Base-by-base conservation (phyloP, 1,140 invertebrate genomes). In the Cyclina sinensis region DNA sequence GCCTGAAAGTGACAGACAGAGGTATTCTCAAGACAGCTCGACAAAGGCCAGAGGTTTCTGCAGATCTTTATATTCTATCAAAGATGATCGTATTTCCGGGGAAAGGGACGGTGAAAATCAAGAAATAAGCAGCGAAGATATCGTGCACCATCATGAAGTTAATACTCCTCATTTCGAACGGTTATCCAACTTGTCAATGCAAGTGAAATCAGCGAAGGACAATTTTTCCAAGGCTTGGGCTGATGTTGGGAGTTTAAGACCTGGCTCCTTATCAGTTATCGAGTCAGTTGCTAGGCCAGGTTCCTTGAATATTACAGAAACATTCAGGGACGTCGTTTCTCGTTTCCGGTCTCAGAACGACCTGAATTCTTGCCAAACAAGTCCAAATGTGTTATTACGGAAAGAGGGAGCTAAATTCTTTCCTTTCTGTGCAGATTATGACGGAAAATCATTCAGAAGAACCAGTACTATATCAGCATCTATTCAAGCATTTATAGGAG, bases 361-460 rank as follows among this genome's bases (percentile, higher is more conserved):
- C 27, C 57, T 5, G 9, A 7, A 9, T 7, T 5, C 7, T 27
- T 9, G 24, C 5, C 24, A 18, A 62, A 62, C 4, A 62, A n/a
- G n/a, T 2, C 51, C 43, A 7, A 7, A 43, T 43, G 43, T 43
- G 21, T 0, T 9, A 5, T 27, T 9, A 5, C n/a, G 5, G 39
- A 70, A 18, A 35, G 7, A 35, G 21, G 32, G n/a, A 16, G 65
- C 30, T 18, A 70, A 70, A 18, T 37, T 37, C 18, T 70, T 70
- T 35, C 65, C 65, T 11, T 70, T 70, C 30, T 70, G 65, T 39
- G 65, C 14, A 14, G 65, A 70, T 37, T 70, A 70, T 70, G 65
- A 70, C 21, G 65, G 65, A 5, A 7, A 18, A 14, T 70, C 65
- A 1, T 3, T 21, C 5, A 11, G 65, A 9, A n/a, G 37, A 9